Percentiles rank a stretch among this genome's conserved stretches.
Conservation (phyloP, 2,797 vertebrate genomes). For the Peromyscus attwateri region DNA sequence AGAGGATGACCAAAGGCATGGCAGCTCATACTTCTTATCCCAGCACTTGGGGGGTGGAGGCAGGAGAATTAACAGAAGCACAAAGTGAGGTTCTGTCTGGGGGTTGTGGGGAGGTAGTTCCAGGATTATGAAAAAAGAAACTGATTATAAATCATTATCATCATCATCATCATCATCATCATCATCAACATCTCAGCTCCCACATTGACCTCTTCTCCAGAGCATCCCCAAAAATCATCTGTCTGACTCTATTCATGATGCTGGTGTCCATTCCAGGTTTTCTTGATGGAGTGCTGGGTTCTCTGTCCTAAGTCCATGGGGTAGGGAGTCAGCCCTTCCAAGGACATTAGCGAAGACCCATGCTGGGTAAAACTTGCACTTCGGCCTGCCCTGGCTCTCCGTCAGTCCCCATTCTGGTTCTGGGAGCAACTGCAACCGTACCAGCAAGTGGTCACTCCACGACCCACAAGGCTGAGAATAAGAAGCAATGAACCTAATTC, state of each 20-base stretch:
- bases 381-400: not conserved
- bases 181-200: not conserved
- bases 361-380: not conserved
- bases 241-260: not conserved
- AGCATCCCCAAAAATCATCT: not conserved
- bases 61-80: not conserved
- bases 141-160: not conserved
- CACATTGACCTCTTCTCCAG: not conserved
- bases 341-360: not conserved
- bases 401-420: too few species aligned
- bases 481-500: not conserved
- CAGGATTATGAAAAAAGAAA: not conserved
- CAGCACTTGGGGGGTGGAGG: not conserved
- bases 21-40: not conserved
- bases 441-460: accelerated
- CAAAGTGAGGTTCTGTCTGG: too few species aligned
- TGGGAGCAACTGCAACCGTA: not conserved
- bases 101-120: too few species aligned
- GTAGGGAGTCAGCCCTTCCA: not conserved
- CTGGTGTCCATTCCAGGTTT: not conserved
- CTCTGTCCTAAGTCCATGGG: accelerated
- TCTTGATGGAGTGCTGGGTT: not conserved
- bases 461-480: not conserved
- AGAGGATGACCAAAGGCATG: not conserved
- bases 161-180: not conserved